A percentile compares a stretch with the other conserved stretches of the same genome.
Conservation (phyloP, 2,888 invertebrate genomes). For the Aricia artaxerxes region DNA sequence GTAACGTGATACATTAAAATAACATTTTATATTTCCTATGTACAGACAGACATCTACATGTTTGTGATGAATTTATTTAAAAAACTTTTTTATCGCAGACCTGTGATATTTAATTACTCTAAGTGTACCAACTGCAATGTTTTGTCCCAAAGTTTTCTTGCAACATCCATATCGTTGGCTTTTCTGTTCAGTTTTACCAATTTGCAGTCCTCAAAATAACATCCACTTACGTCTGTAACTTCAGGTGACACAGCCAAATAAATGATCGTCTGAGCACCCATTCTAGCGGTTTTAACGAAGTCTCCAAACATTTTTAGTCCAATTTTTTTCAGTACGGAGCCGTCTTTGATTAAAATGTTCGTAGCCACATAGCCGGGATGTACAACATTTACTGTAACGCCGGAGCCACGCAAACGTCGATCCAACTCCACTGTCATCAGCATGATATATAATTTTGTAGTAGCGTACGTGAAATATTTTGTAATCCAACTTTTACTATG, state of each 20-base stretch:
- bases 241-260: constrained; percentile 77
- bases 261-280: constrained; percentile 76
- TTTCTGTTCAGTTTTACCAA: constrained; percentile 58
- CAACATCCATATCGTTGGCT: constrained; percentile 71
- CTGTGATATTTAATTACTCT: background rate
- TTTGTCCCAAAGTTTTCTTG: constrained; percentile 83
- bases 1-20: no score
- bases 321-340: background rate
- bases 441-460: background rate
- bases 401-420: background rate
- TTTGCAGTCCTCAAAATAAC: constrained; percentile 81
- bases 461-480: background rate
- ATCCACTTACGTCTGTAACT: constrained; percentile 79
- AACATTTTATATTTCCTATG: no score
- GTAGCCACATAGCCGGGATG: background rate
- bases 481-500: constrained; percentile 52
- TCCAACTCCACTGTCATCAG: background rate
- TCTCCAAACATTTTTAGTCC: constrained; percentile 46
- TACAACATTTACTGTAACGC: background rate
- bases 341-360: constrained; percentile 2
- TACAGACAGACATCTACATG: no score
- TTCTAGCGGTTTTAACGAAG: constrained; percentile 53
- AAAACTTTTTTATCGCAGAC: no score
- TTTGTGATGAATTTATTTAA: no score
- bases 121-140: constrained; percentile 74